These are phyloP conservation scores for Crotalus adamanteus DNA, from an alignment of 2,797 vertebrate genomes.

Conservation along the genomic window DNA sequence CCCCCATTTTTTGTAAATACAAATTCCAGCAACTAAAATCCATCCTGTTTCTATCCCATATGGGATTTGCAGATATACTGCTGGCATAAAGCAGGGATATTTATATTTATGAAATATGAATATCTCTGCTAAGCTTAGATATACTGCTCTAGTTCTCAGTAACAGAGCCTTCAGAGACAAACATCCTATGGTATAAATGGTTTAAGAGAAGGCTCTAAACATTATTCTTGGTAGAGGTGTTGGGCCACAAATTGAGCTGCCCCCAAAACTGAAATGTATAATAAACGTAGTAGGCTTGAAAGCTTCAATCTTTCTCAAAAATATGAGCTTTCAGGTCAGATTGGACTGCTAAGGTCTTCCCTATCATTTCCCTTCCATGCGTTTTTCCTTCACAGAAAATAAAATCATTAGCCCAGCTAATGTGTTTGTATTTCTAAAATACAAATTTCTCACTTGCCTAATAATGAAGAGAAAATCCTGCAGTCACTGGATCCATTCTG, in stretches of 20 bases:
- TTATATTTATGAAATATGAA: background rate
- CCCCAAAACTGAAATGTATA: background rate
- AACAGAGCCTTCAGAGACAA: background rate
- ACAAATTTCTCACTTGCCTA: slow-evolving; percentile 4
- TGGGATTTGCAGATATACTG: background rate
- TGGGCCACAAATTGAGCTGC: background rate
- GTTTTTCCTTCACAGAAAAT: background rate
- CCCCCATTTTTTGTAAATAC: background rate
- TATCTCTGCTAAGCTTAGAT: background rate
- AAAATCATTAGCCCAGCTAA: background rate
- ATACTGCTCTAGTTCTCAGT: background rate
- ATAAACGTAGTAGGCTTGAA: background rate
- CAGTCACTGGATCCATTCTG: background rate
- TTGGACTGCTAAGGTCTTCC: background rate
- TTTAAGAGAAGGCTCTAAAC: background rate
- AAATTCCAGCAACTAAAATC: background rate
- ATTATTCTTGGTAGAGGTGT: background rate
- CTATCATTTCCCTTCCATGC: background rate
- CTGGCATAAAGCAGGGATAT: background rate
- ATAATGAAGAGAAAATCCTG: slow-evolving; percentile 11
- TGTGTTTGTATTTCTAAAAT: background rate
- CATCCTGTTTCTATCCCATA: background rate
- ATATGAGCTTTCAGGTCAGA: background rate
- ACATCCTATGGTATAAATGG: background rate
- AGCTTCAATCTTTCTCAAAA: background rate